Evolutionary conservation across 2,113 vertebrate genomes (phyloP), one percentile per base, ranked within the genome.

Genomic region (Eidolon helvum): DNA sequence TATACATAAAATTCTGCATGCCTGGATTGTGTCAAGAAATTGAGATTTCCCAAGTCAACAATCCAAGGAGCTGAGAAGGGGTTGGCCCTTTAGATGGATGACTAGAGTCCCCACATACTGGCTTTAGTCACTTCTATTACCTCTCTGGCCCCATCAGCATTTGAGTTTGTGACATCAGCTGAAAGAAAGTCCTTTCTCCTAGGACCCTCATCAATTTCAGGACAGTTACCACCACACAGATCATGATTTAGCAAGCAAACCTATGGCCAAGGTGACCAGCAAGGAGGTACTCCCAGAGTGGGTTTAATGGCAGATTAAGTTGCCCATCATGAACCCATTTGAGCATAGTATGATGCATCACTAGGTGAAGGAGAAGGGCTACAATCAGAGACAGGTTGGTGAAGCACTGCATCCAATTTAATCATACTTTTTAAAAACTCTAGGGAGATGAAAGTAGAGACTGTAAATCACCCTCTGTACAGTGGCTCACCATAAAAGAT

Each of bases 241-340:
- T 91, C 93, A 55, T 90, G 93, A 96, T 95, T 92, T 96, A 97
- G 96, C 96, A 83, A 95, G 95, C 86, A 96, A 96, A 97, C 94
- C 85, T 80, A 63, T 86, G 95, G 96, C 97, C 94, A 63, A 93
- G 94, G 97, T 88, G 80, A 90, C 98, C 66, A 68, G 89, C 33
- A 38, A 97, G 97, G 11, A 10, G 97, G 89, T 59, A 69, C 92
- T 95, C 95, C 91, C 90, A 10, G 72, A 98, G 97, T 93, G 57
- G 15, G 96, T 97, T 92, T 98, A 98, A 97, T 98, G 98, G 98
- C 97, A 98, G 98, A 98, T 98, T 98, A 98, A 98, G 98, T 95
- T 77, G 97, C 98, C 97, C 95, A 97, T 98, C 98, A 98, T 57
- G 91, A 97, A 95, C 97, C 98, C 97, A 97, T 98, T 98, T 98